phyloP scores from a whole-genome alignment of 2,888 invertebrate species.

The Eudasyphora cyanicolor region DNA sequence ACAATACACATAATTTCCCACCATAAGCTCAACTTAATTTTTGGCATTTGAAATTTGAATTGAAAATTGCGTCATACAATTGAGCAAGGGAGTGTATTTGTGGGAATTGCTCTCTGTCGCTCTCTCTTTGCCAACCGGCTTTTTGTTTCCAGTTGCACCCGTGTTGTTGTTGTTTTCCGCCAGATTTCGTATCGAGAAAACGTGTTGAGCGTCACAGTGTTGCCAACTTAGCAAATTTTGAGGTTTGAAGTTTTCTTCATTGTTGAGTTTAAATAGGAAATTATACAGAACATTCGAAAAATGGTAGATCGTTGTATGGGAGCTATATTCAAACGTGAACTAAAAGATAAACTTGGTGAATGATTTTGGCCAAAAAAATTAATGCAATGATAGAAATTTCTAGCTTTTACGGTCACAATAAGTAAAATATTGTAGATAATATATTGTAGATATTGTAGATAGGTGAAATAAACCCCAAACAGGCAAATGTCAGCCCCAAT shows the following conservation, averaged over 20 bases:
- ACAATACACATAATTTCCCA: neutral
- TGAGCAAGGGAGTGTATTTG: neutral
- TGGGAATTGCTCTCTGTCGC: neutral
- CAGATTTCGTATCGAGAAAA: neutral
- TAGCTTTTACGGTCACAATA: too few relatives aligned
- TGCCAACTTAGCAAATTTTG: neutral
- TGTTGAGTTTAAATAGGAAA: too few relatives aligned
- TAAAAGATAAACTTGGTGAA: too few relatives aligned
- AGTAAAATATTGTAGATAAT: too few relatives aligned
- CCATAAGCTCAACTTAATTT: neutral
- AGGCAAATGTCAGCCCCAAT: too few relatives aligned
- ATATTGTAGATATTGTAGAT: too few relatives aligned
- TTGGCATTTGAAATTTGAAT: conserved; percentile 6
- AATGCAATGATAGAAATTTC: too few relatives aligned
- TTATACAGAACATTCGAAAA: too few relatives aligned
- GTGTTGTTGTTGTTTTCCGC: neutral
- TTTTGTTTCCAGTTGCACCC: neutral
- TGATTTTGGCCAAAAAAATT: too few relatives aligned
- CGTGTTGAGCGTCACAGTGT: neutral
- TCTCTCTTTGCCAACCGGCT: neutral
- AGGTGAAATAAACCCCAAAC: too few relatives aligned
- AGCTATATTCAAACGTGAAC: too few relatives aligned
- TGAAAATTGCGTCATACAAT: conserved; percentile 19
- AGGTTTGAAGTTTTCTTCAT: neutral
- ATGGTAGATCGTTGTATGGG: too few relatives aligned